A percentile compares a stretch with the other conserved stretches of the same genome.
Conservation (phyloP, 2,888 invertebrate genomes). For the Habrosyne pyritoides region DNA sequence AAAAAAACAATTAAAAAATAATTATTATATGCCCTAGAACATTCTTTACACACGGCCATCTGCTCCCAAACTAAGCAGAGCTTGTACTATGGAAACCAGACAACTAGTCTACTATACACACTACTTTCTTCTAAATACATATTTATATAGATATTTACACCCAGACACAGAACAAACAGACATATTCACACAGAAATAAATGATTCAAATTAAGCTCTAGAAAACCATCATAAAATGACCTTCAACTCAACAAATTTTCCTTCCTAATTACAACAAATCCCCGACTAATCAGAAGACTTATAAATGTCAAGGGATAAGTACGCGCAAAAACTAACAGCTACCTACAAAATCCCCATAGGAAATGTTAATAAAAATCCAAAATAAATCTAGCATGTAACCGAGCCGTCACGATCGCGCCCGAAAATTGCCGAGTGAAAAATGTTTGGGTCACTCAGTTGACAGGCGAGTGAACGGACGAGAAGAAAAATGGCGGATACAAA, state of each 20-base stretch:
- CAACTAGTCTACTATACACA: too few species aligned
- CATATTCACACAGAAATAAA: too few species aligned
- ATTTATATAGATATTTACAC: too few species aligned
- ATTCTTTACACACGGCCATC: too few species aligned
- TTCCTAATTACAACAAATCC: background rate
- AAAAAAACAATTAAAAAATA: too few species aligned
- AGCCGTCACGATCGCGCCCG: constrained; percentile 32
- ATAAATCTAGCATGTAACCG: constrained; percentile 36
- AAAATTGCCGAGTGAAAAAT: constrained; percentile 53
- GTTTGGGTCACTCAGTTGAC: constrained; percentile 53
- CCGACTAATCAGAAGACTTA: background rate
- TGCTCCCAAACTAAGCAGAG: too few species aligned
- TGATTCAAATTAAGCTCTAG: too few species aligned
- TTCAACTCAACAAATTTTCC: background rate
- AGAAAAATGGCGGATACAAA: constrained; percentile 45
- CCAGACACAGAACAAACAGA: too few species aligned
- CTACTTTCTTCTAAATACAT: too few species aligned
- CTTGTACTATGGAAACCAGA: too few species aligned
- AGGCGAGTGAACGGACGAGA: constrained; percentile 37
- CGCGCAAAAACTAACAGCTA: constrained; percentile 22
- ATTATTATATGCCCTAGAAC: too few species aligned
- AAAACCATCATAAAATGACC: background rate
- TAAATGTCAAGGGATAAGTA: constrained; percentile 8
- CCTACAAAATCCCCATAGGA: constrained; percentile 17
- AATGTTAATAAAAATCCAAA: constrained; percentile 22